A percentile compares a stretch with the other conserved stretches of the same genome.
Evolutionary conservation across 1,140 invertebrate genomes (phyloP).

Genomic region (Saccostrea glomerata): DNA sequence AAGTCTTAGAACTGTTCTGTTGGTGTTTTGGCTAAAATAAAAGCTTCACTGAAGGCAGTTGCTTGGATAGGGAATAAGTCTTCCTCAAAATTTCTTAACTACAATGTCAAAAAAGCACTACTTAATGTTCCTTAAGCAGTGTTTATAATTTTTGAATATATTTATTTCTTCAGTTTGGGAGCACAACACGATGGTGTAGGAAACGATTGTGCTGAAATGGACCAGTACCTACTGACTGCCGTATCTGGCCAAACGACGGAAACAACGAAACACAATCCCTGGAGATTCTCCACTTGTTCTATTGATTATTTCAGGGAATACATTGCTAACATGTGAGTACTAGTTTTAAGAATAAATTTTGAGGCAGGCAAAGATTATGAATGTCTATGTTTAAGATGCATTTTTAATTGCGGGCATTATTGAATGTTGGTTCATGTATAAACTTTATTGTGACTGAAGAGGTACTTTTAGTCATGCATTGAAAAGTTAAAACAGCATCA

Average conservation of each 20-base stretch:
- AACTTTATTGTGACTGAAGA: background rate
- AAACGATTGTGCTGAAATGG: constrained; percentile 49
- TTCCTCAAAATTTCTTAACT: too few relatives aligned
- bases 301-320: constrained; percentile 50
- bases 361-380: background rate
- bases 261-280: constrained; percentile 54
- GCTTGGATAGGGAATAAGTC: too few relatives aligned
- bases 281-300: constrained; percentile 59
- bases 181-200: constrained; percentile 55
- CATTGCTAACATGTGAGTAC: constrained; percentile 45
- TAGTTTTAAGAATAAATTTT: background rate
- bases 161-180: constrained; percentile 52
- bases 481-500: background rate
- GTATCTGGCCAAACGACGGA: constrained; percentile 40
- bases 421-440: too few relatives aligned
- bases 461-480: background rate
- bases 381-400: too few relatives aligned
- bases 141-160: background rate
- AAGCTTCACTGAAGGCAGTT: too few relatives aligned
- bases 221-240: constrained; percentile 58
- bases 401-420: too few relatives aligned
- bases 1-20: too few relatives aligned
- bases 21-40: too few relatives aligned
- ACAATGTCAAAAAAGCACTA: too few relatives aligned
- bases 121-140: too few relatives aligned